These are phyloP conservation scores for Cassiopea xamachana DNA, from an alignment of 30 jellyfish, hydroid and myxozoan species.

Conservation along the genomic window DNA sequence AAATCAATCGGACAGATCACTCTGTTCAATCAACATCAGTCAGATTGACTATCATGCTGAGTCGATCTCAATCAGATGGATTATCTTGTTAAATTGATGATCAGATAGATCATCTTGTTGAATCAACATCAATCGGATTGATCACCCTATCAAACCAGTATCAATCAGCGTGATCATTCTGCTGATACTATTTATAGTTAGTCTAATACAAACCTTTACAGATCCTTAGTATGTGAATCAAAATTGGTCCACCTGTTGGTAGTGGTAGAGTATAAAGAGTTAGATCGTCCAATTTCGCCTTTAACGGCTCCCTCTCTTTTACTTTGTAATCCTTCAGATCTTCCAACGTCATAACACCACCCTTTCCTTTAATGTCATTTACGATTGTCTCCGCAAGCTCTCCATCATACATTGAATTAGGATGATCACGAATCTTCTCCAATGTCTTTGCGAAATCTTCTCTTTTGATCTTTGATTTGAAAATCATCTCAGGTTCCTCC, in stretches of 20 bases:
- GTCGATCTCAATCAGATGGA: too few species aligned
- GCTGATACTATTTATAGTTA: too few species aligned
- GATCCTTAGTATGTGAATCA: conserved; percentile 72
- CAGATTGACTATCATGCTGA: too few species aligned
- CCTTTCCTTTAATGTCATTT: conserved; percentile 50
- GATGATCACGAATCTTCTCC: conserved; percentile 55
- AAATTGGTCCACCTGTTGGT: conserved; percentile 91
- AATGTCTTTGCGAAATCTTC: conserved; percentile 63
- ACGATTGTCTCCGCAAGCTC: conserved; percentile 65
- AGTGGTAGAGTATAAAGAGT: conserved; percentile 77
- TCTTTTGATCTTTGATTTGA: neutral
- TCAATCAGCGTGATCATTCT: too few species aligned
- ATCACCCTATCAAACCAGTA: too few species aligned
- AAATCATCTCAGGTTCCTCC: neutral
- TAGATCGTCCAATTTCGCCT: conserved; percentile 10
- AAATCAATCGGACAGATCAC: too few species aligned
- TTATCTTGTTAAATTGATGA: too few species aligned
- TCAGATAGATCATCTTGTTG: too few species aligned
- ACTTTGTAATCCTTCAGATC: conserved; percentile 72
- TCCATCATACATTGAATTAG: conserved; percentile 73
- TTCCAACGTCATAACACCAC: conserved; percentile 71
- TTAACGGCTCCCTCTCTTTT: conserved; percentile 56
- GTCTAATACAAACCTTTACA: conserved; percentile 49
- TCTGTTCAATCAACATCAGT: too few species aligned
- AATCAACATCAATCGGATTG: too few species aligned